These are phyloP conservation scores for Catharus minimus DNA, from an alignment of 2,113 vertebrate genomes.

Conservation along the genomic window DNA sequence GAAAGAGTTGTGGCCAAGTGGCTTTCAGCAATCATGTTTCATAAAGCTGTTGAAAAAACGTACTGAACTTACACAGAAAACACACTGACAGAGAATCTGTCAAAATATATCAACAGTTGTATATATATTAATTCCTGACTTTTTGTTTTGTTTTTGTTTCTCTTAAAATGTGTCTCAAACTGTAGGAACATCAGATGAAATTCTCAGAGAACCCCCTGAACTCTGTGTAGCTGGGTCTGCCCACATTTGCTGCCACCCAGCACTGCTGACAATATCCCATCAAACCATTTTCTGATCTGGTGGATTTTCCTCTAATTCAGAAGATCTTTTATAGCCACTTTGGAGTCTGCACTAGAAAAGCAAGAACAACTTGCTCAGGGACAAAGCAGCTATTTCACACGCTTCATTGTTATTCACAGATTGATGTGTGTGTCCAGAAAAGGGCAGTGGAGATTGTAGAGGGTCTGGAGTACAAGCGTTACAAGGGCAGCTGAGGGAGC, in stretches of 20 bases:
- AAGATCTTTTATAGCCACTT: not conserved
- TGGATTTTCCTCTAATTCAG: not conserved
- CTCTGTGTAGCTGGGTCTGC: not conserved
- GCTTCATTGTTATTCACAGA: not conserved
- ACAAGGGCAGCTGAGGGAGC: accelerated
- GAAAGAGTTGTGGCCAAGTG: not conserved
- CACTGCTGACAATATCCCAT: not conserved
- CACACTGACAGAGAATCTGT: not conserved
- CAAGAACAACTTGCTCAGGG: not conserved
- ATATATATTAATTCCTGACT: not conserved
- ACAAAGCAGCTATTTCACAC: not conserved
- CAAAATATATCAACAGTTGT: not conserved
- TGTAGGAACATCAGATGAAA: not conserved
- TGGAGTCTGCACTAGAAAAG: not conserved
- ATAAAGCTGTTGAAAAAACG: not conserved
- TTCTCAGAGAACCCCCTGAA: not conserved
- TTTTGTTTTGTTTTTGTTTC: not conserved
- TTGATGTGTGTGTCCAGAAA: not conserved
- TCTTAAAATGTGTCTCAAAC: not conserved
- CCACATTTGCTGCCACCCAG: not conserved
- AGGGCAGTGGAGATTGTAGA: no score
- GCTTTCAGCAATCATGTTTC: not conserved
- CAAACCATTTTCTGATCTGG: not conserved
- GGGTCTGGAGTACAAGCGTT: no score
- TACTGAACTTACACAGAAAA: not conserved